These are phyloP conservation scores for Ommatoiulus sabulosus DNA, from an alignment of 2,888 invertebrate species.

Conservation along the genomic window DNA sequence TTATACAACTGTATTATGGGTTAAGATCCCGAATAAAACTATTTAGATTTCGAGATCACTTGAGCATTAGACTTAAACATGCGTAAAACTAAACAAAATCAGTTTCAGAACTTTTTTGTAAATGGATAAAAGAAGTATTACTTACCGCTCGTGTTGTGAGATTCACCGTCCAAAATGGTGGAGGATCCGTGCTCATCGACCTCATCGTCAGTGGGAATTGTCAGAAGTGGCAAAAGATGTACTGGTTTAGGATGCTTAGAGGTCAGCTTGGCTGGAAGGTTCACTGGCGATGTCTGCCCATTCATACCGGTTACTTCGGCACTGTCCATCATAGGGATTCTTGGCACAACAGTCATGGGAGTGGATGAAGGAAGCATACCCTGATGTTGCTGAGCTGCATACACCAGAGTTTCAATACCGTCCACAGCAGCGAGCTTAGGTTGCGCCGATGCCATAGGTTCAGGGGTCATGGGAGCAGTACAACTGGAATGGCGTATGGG, in stretches of 20 bases:
- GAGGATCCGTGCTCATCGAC: background rate
- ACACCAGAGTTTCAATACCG: slow-evolving; percentile 55
- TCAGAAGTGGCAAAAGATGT: slow-evolving; percentile 64
- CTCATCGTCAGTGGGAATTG: slow-evolving; percentile 58
- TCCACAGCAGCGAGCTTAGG: background rate
- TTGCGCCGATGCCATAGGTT: background rate
- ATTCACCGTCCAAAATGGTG: background rate
- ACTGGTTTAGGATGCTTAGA: slow-evolving; percentile 63
- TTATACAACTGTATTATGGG: background rate
- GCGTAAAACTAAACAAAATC: too few species aligned
- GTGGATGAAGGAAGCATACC: slow-evolving; percentile 40
- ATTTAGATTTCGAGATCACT: background rate
- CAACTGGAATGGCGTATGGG: background rate
- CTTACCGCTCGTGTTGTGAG: background rate
- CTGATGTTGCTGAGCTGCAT: slow-evolving; percentile 56
- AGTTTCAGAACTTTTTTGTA: too few species aligned
- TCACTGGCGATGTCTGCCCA: slow-evolving; percentile 5
- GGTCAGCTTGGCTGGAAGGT: background rate
- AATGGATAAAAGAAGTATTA: background rate
- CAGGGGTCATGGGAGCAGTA: background rate
- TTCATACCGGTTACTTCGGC: slow-evolving; percentile 53
- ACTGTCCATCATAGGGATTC: background rate
- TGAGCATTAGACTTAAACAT: too few species aligned
- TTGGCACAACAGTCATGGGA: background rate
- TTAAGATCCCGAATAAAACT: background rate